Conservation (phyloP, 2,797 vertebrate genomes). For the Helicolenus hilgendorfi region DNA sequence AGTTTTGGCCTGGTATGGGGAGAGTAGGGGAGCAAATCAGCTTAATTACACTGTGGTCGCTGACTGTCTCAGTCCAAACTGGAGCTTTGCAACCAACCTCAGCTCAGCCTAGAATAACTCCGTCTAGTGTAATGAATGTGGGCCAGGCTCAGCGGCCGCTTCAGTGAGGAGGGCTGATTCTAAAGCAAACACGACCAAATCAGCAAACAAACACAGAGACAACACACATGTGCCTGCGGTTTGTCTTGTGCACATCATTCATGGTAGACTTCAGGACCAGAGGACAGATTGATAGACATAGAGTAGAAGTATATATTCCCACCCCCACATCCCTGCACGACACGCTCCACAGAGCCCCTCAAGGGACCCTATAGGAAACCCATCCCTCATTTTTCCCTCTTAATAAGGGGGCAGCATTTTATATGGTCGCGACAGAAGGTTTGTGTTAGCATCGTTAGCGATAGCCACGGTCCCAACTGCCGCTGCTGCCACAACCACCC, state of each 20-base stretch:
- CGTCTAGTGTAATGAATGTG: conserved; percentile 44
- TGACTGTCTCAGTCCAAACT: conserved; percentile 5
- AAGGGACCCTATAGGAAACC: conserved; percentile 61
- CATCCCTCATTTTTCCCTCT: conserved; percentile 67
- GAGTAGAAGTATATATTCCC: neutral
- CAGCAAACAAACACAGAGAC: conserved; percentile 66
- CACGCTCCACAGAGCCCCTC: conserved; percentile 53
- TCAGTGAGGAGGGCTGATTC: conserved; percentile 24
- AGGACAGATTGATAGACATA: conserved; percentile 36
- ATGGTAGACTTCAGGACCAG: conserved; percentile 30
- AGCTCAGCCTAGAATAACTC: conserved; percentile 39
- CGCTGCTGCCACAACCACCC: neutral
- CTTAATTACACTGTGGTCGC: neutral
- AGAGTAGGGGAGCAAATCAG: neutral
- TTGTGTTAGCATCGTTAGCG: conserved; percentile 77
- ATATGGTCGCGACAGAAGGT: conserved; percentile 78
- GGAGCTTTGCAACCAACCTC: conserved; percentile 27
- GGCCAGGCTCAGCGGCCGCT: conserved; percentile 13
- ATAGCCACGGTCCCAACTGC: conserved; percentile 54
- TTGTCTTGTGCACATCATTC: conserved; percentile 43
- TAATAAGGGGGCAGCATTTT: conserved; percentile 79
- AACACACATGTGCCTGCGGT: conserved; percentile 53
- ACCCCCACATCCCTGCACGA: neutral
- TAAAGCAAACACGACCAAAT: conserved; percentile 61
- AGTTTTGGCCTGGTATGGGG: neutral